phyloP scores from a whole-genome alignment of 2,888 invertebrate genomes.

The Dioctria rufipes region DNA sequence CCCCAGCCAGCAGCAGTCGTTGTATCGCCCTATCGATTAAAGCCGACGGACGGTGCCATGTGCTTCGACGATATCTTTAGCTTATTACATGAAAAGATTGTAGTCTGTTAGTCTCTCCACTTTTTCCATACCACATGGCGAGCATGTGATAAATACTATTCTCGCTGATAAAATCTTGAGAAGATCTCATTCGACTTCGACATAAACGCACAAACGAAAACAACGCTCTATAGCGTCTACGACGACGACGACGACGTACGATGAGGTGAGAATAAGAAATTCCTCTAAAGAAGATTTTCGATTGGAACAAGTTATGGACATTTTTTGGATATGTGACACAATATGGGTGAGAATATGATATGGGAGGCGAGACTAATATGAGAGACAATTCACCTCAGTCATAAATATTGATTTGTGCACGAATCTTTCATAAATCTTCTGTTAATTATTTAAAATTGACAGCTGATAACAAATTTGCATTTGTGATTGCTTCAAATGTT shows the following conservation, averaged over 20 bases:
- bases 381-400: neutral
- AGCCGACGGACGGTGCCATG: constrained; percentile 23
- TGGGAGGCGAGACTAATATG: neutral
- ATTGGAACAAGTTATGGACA: constrained; percentile 14
- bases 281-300: constrained; percentile 25
- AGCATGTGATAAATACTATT: constrained; percentile 50
- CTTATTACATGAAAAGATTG: constrained; percentile 17
- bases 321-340: constrained; percentile 23
- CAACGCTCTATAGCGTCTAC: too few relatives aligned
- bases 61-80: constrained; percentile 29
- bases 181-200: constrained; percentile 33
- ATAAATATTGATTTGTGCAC: constrained; percentile 14
- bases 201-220: too few relatives aligned
- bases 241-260: constrained; percentile 12
- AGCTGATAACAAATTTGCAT: constrained; percentile 16
- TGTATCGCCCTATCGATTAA: constrained; percentile 17
- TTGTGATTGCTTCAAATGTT: too few relatives aligned
- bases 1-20: neutral
- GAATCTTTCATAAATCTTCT: constrained; percentile 8
- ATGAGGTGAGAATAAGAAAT: constrained; percentile 50
- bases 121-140: constrained; percentile 46
- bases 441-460: constrained; percentile 25
- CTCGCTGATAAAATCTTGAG: constrained; percentile 44
- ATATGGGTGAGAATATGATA: constrained; percentile 20
- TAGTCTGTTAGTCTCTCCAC: constrained; percentile 18